phyloP scores from a whole-genome alignment of 2,113 vertebrate species.

The Galemys pyrenaicus region DNA sequence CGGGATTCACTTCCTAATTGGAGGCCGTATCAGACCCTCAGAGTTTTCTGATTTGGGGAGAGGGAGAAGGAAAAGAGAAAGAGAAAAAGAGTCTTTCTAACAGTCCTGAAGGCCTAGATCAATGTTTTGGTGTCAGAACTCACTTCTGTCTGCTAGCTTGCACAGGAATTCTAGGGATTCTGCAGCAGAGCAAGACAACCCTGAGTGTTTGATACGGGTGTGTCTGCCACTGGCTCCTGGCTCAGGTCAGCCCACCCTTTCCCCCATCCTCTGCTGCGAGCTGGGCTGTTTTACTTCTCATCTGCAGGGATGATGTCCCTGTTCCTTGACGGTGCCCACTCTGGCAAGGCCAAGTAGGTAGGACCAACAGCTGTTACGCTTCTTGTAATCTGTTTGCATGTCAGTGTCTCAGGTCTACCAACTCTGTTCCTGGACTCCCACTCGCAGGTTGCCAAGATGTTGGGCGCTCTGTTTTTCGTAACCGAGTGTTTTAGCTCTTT shows the following conservation, averaged over 20 bases:
- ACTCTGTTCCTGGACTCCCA: background rate
- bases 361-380: background rate
- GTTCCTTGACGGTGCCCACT: background rate
- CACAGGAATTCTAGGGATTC: background rate
- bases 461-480: constrained; percentile 29
- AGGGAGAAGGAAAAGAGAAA: background rate
- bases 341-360: background rate
- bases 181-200: background rate
- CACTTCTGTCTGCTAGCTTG: background rate
- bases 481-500: constrained; percentile 22
- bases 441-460: background rate
- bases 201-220: background rate
- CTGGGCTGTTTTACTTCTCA: background rate
- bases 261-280: background rate
- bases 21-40: background rate
- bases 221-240: background rate
- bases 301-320: background rate
- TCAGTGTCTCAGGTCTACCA: background rate
- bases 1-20: constrained; percentile 36
- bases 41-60: constrained; percentile 28
- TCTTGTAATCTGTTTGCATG: background rate
- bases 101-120: background rate
- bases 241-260: background rate
- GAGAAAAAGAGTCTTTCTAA: background rate
- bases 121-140: constrained; percentile 13